phyloP scores from a whole-genome alignment of 2,113 vertebrate species.

The Bufo gargarizans region DNA sequence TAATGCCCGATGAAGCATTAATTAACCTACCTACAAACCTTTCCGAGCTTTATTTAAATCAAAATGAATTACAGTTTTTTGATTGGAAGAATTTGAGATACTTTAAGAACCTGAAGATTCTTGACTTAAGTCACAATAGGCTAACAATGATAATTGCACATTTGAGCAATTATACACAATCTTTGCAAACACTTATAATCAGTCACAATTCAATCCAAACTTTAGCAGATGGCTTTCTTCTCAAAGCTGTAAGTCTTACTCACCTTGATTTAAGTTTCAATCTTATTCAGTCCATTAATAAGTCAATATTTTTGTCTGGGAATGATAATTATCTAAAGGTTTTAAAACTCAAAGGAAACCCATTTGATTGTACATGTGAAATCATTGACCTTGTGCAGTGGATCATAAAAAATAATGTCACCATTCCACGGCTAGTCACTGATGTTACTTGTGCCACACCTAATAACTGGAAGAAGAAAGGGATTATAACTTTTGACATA shows the following conservation, averaged over 20 bases:
- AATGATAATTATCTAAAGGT: slow-evolving; percentile 59
- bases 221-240: slow-evolving; percentile 67
- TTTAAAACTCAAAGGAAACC: slow-evolving; percentile 71
- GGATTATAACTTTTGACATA: slow-evolving; percentile 66
- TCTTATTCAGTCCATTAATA: slow-evolving; percentile 70
- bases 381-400: slow-evolving; percentile 72
- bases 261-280: slow-evolving; percentile 74
- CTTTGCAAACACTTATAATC: slow-evolving; percentile 73
- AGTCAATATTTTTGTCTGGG: slow-evolving; percentile 64
- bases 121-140: slow-evolving; percentile 73
- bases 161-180: slow-evolving; percentile 61
- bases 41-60: slow-evolving; percentile 62
- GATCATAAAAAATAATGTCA: slow-evolving; percentile 67
- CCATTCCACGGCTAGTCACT: slow-evolving; percentile 68
- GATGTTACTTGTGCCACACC: slow-evolving; percentile 68
- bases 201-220: slow-evolving; percentile 70
- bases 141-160: slow-evolving; percentile 64
- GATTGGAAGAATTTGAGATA: slow-evolving; percentile 65
- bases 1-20: slow-evolving; percentile 67
- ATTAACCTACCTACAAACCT: slow-evolving; percentile 66
- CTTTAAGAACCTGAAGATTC: slow-evolving; percentile 64
- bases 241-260: slow-evolving; percentile 60
- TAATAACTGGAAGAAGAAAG: slow-evolving; percentile 54
- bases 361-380: slow-evolving; percentile 77
- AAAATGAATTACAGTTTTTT: slow-evolving; percentile 68